These are phyloP conservation scores for Pogonocichla stellata DNA, from an alignment of 2,113 vertebrate species.

Conservation along the genomic window DNA sequence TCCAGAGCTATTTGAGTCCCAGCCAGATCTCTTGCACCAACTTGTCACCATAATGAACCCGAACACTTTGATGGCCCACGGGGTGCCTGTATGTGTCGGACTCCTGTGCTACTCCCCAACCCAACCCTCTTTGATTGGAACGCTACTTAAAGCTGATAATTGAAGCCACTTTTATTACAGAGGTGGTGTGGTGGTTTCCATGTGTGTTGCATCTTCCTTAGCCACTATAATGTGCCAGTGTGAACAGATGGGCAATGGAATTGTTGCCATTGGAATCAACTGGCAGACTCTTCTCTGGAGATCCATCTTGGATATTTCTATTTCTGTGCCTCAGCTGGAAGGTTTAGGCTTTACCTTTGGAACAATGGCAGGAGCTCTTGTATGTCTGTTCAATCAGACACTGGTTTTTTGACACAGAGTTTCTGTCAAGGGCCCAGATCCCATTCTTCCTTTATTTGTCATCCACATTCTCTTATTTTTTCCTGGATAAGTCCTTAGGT, in stretches of 20 bases:
- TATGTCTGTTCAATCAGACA: not conserved
- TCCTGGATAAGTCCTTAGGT: conserved; percentile 6
- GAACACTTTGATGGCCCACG: conserved; percentile 94
- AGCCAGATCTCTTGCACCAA: conserved; percentile 97
- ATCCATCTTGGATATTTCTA: not conserved
- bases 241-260: not conserved
- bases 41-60: conserved; percentile 99
- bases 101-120: conserved; percentile 8
- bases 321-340: not conserved
- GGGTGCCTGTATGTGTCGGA: conserved; percentile 89
- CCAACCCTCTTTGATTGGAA: not conserved
- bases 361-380: conserved; percentile 14
- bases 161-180: not conserved
- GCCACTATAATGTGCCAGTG: not conserved
- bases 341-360: not conserved
- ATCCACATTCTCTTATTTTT: conserved; percentile 39
- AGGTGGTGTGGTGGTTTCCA: not conserved
- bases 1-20: conserved; percentile 94
- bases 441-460: conserved; percentile 15
- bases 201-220: conserved; percentile 1
- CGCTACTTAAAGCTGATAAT: not conserved
- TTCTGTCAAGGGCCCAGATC: not conserved
- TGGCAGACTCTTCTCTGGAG: conserved; percentile 38
- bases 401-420: not conserved
- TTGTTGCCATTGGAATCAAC: not conserved